Base-by-base conservation (phyloP, 2,888 invertebrate species). In the Noctua janthe region DNA sequence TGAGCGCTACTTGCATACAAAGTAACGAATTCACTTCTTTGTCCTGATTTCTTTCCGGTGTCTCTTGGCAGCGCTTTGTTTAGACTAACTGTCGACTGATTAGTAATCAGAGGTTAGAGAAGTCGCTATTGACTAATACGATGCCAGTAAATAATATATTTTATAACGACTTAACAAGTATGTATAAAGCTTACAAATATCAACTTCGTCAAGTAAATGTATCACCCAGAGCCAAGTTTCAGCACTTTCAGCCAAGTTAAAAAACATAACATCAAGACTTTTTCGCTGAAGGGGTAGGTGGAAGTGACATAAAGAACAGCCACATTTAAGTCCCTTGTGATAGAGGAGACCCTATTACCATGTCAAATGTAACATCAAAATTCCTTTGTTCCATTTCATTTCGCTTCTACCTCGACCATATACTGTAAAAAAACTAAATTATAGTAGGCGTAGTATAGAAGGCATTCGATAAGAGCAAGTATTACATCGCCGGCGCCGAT, bases 391-490 rank as follows among this genome's bases (percentile, higher is more conserved):
- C 20, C 39, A 13, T 67, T 56, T 49, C 3, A 0, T 17, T 71
- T 62, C 35, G 75, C 75, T 81, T 82, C 88, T 77, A 43, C 72
- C 20, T 54, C 54, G 71, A 43, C 1, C 88, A 80, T 90, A 89
- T 89, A 90, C 90, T 90, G 71, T 70, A 79, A 82, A 87, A 87
- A 88, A 89, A 82, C 84, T 87, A 88, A 90, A 88, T 87, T 82
- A 87, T 86, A 89, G 87, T 88, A 84, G 81, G 76, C 81, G 73
- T 82, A 85, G 86, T 85, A 87, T 85, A 81, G 77, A 82, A 80
- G 80, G 86, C 87, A 86, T 89, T 88, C 90, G 90, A 90, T 88
- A 90, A 89, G 88, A 84, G 59, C 81, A 86, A 88, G 89, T 88
- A 86, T 89, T 83, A 83, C 79, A 78, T 76, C 39, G 82, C 71